Evolutionary conservation across 1,140 invertebrate genomes (phyloP).

Genomic region (Solenopsis fugax): DNA sequence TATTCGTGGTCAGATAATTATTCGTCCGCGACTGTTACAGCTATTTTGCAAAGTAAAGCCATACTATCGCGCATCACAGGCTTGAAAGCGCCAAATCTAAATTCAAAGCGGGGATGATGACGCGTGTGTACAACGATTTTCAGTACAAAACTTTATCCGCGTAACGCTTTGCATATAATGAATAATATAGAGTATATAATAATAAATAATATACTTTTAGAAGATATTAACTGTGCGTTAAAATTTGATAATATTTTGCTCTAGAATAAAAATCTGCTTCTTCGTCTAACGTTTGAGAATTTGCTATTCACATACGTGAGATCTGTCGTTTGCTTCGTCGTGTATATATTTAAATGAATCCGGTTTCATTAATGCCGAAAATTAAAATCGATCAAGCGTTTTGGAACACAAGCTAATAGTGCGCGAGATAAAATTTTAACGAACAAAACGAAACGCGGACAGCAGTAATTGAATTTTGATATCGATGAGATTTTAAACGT

Average conservation of each 20-base stretch:
- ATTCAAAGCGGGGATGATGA: background rate
- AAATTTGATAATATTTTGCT: background rate
- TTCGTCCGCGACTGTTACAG: background rate
- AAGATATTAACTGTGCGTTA: background rate
- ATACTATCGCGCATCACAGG: background rate
- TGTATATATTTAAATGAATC: background rate
- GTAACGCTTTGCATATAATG: slow-evolving; percentile 3
- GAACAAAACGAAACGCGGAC: background rate
- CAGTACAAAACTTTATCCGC: background rate
- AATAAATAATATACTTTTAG: background rate
- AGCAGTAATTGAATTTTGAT: slow-evolving; percentile 54
- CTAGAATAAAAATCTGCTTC: background rate
- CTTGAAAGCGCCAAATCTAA: background rate
- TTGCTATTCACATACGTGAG: too few relatives aligned
- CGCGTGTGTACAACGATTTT: background rate
- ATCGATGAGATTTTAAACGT: slow-evolving; percentile 64
- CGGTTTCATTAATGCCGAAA: background rate
- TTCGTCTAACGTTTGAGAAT: background rate
- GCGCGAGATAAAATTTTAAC: slow-evolving; percentile 54
- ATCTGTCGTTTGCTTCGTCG: background rate
- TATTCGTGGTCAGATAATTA: slow-evolving; percentile 45
- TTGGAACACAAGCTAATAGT: slow-evolving; percentile 21
- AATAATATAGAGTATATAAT: background rate
- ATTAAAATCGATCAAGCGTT: slow-evolving; percentile 28
- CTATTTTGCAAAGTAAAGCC: slow-evolving; percentile 17